Evolutionary conservation across 2,888 invertebrate species (phyloP), one percentile per base, ranked within the genome.

Genomic region (Orgyia antiqua): DNA sequence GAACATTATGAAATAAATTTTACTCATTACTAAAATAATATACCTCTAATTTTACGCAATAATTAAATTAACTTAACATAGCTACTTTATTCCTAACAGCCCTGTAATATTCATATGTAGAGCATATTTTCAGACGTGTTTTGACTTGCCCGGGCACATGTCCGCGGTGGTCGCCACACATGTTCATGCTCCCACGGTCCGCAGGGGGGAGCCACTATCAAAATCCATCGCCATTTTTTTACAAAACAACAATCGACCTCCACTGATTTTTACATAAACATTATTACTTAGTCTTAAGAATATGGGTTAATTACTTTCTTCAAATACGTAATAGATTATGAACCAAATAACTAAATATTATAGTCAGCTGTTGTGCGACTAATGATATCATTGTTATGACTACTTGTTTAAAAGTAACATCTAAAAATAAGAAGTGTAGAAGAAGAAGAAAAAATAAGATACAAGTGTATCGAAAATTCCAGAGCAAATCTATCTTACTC

Each of bases 111-210:
- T n/a, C n/a, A 19, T 31, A 53, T 51, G 27, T 47, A 41, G 42
- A 42, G 34, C 54, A 51, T 42, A 52, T 56, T 53, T 48, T 28
- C 9, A 10, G 44, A 52, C 69, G 51, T 48, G 68, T 66, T 51
- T 42, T 36, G 38, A 54, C 51, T 29, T 35, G 57, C 42, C 47
- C 32, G 31, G 55, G 54, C 42, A 51, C 55, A 36, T 57, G 52
- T 33, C 50, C 55, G 68, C 59, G 72, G 71, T 63, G 73, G 74
- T 67, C 68, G 56, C 38, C 41, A 39, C 65, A 62, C 59, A 61
- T 59, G 55, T 51, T 58, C 58, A 50, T 36, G 52, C 66, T 77
- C 78, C 72, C 78, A 78, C 78, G 77, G 63, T 53, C 71, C 54
- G 58, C 59, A 72, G 77, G 76, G 69, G 61, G 50, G 31, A 42